Evolutionary conservation across 2,888 invertebrate genomes (phyloP).

Genomic region (Eumacrocentrus americanus): DNA sequence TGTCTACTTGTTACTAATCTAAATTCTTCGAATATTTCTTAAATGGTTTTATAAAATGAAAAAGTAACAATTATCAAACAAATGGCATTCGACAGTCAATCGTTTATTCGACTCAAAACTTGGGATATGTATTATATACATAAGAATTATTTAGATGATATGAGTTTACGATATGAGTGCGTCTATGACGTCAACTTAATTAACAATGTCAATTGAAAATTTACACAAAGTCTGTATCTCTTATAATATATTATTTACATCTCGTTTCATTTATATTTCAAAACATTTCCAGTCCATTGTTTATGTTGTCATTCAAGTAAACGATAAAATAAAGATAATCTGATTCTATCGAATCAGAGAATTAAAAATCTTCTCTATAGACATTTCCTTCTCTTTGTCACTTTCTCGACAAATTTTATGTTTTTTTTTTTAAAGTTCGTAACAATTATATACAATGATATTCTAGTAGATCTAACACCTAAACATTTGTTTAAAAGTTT

Average conservation of each 20-base stretch:
- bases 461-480: conserved; percentile 7
- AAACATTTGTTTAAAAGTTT: background rate
- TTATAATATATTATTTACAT: conserved; percentile 13
- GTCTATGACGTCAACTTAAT: conserved; percentile 50
- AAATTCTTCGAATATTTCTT: background rate
- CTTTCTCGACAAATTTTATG: conserved; percentile 2
- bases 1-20: background rate
- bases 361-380: conserved; percentile 8
- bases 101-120: conserved; percentile 57
- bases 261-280: background rate
- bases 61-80: background rate
- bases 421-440: conserved; percentile 19
- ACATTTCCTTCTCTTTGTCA: background rate
- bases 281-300: background rate
- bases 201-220: conserved; percentile 36
- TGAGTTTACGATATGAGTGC: conserved; percentile 54
- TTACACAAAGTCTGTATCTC: conserved; percentile 36
- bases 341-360: background rate
- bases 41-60: background rate
- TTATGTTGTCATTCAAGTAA: background rate
- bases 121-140: conserved; percentile 53
- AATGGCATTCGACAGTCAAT: conserved; percentile 50
- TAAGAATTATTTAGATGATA: conserved; percentile 57
- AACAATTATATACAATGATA: conserved; percentile 35
- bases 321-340: background rate